Conservation (phyloP, 1,140 invertebrate species). For the Plectrocnemia conspersa region DNA sequence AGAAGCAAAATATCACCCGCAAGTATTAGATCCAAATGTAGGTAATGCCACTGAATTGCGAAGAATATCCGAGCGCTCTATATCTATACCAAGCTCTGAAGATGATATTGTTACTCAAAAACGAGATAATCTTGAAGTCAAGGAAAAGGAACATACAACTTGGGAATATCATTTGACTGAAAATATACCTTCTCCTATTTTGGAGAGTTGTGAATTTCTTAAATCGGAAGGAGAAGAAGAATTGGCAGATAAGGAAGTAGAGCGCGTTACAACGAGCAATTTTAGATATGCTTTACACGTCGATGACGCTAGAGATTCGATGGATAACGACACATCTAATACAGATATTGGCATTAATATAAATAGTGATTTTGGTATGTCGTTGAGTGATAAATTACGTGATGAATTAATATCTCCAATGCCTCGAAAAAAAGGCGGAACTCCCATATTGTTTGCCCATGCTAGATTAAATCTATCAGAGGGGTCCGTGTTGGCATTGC, state of each 20-base stretch:
- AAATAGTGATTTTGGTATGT: neutral
- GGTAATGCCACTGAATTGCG: slow-evolving; percentile 58
- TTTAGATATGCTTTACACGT: slow-evolving; percentile 35
- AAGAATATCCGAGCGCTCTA: slow-evolving; percentile 62
- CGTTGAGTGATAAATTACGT: slow-evolving; percentile 38
- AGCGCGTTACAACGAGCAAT: slow-evolving; percentile 42
- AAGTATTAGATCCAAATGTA: slow-evolving; percentile 55
- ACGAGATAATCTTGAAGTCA: slow-evolving; percentile 47
- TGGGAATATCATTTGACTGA: slow-evolving; percentile 58
- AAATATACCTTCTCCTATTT: slow-evolving; percentile 57
- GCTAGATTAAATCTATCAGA: slow-evolving; percentile 73
- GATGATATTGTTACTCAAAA: slow-evolving; percentile 52
- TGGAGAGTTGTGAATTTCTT: slow-evolving; percentile 56
- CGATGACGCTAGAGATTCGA: slow-evolving; percentile 34
- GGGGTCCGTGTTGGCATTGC: slow-evolving; percentile 69
- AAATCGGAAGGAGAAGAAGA: slow-evolving; percentile 57
- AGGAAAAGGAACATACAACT: slow-evolving; percentile 51
- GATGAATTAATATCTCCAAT: slow-evolving; percentile 56
- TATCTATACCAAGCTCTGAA: slow-evolving; percentile 66
- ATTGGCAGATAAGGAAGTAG: slow-evolving; percentile 49
- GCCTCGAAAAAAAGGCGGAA: slow-evolving; percentile 62
- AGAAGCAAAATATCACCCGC: slow-evolving; percentile 57
- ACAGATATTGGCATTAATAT: slow-evolving; percentile 36
- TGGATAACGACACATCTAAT: slow-evolving; percentile 23
- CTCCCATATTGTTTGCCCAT: slow-evolving; percentile 71